A percentile compares a stretch with the other conserved stretches of the same genome.
Evolutionary conservation across 53 echinoderm and acorn worm genomes (phyloP).

Genomic region (Henricia sp.): DNA sequence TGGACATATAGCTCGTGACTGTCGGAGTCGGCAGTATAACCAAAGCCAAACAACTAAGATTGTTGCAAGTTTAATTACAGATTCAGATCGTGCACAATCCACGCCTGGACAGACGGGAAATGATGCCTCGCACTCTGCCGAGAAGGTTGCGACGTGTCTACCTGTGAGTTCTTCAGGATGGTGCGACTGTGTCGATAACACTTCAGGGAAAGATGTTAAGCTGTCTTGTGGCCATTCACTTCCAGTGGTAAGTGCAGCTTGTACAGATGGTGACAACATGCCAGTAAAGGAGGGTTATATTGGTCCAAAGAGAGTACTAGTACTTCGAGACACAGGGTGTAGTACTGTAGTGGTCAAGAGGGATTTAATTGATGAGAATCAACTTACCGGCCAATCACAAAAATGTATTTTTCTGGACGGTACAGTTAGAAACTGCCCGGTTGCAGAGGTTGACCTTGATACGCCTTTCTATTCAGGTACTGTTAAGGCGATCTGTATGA

Average conservation of each 20-base stretch:
- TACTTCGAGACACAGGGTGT: slow-evolving; percentile 42
- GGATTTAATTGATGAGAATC: slow-evolving; percentile 17
- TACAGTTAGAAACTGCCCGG: slow-evolving; percentile 36
- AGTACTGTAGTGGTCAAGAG: slow-evolving; percentile 40
- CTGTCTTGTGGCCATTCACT: neutral
- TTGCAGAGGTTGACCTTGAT: slow-evolving; percentile 48
- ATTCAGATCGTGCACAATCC: too few relatives aligned
- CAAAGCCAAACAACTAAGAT: neutral
- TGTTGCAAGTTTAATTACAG: slow-evolving; percentile 20
- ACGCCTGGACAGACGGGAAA: neutral
- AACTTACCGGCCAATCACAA: slow-evolving; percentile 13
- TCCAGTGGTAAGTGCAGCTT: slow-evolving; percentile 32
- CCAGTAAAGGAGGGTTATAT: slow-evolving; percentile 41
- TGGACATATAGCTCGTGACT: neutral
- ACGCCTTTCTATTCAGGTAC: slow-evolving; percentile 54
- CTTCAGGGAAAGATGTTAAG: slow-evolving; percentile 8
- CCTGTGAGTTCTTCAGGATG: neutral
- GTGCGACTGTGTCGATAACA: neutral
- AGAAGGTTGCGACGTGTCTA: slow-evolving; percentile 7
- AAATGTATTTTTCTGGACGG: slow-evolving; percentile 49
- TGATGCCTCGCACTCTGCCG: neutral
- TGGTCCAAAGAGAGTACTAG: neutral
- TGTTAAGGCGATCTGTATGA: slow-evolving; percentile 50
- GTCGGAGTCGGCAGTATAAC: neutral
- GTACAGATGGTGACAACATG: slow-evolving; percentile 21